These are phyloP conservation scores for Zosterops borbonicus DNA, from an alignment of 2,113 vertebrate genomes.

Conservation along the genomic window DNA sequence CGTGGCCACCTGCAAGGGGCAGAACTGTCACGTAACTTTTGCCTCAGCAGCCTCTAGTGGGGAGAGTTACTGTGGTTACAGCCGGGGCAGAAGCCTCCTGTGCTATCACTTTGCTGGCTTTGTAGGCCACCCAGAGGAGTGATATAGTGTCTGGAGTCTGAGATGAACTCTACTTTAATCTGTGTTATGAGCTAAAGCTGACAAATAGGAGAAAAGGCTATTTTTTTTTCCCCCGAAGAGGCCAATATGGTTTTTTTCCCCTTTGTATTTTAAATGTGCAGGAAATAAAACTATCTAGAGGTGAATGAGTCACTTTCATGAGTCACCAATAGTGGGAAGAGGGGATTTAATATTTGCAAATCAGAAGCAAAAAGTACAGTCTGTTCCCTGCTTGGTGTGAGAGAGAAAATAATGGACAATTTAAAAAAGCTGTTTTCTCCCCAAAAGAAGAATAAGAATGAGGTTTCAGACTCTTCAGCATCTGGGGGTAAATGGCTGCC, in stretches of 20 bases:
- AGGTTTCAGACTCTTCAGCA: background rate
- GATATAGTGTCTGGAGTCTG: background rate
- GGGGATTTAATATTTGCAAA: constrained; percentile 54
- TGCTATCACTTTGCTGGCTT: background rate
- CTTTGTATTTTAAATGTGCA: background rate
- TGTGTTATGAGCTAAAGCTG: background rate
- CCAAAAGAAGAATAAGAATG: background rate
- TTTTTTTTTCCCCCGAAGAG: background rate
- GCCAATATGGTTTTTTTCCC: background rate
- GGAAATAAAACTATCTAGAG: constrained; percentile 40
- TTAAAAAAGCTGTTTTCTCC: background rate
- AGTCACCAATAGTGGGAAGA: constrained; percentile 57
- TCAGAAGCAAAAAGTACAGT: constrained; percentile 24
- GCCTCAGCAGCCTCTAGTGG: constrained; percentile 18
- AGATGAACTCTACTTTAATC: background rate
- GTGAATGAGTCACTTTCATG: constrained; percentile 57
- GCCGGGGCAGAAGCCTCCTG: background rate
- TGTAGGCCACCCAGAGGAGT: background rate
- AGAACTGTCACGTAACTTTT: background rate
- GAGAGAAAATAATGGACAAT: background rate
- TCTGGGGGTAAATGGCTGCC: background rate
- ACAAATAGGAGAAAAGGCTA: background rate
- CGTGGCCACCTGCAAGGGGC: background rate
- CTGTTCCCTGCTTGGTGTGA: background rate
- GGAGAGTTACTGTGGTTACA: background rate